These are phyloP conservation scores for Vesta saturnalis DNA, from an alignment of 2,888 invertebrate genomes.

Conservation along the genomic window DNA sequence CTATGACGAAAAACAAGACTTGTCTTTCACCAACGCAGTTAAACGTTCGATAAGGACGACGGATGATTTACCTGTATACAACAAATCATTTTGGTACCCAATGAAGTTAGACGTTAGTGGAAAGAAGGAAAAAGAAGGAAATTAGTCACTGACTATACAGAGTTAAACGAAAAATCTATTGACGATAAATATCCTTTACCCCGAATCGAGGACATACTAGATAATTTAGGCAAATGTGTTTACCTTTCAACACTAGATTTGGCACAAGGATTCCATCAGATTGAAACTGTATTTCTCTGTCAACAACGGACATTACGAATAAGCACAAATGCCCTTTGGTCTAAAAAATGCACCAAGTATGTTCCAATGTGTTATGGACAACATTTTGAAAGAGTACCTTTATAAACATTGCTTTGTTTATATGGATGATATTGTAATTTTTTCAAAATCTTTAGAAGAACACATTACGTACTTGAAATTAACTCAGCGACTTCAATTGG, in stretches of 20 bases:
- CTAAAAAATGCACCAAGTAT: no score
- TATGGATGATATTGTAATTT: no score
- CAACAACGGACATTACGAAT: neutral
- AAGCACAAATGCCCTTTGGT: no score
- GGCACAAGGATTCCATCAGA: no score
- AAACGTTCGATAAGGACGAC: neutral
- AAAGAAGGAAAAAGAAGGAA: conserved; percentile 44
- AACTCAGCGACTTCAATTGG: no score
- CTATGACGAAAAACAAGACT: neutral
- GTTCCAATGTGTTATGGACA: no score
- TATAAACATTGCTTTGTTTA: no score
- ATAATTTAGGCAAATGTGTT: conserved; percentile 17
- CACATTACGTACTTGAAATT: no score
- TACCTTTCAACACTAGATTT: neutral
- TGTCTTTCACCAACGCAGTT: neutral
- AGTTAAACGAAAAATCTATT: conserved; percentile 15
- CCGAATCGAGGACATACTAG: conserved; percentile 44
- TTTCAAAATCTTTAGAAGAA: no score
- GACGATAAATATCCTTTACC: conserved; percentile 28
- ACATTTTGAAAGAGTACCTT: no score
- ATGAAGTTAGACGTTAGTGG: neutral
- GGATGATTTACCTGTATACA: neutral
- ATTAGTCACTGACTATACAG: conserved; percentile 44
- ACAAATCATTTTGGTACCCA: neutral
- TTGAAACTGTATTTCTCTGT: neutral